A percentile compares a stretch with the other conserved stretches of the same genome.
These are phyloP conservation scores for Prionchulus punctatus DNA, from an alignment of 2,888 invertebrate species.

Conservation along the genomic window DNA sequence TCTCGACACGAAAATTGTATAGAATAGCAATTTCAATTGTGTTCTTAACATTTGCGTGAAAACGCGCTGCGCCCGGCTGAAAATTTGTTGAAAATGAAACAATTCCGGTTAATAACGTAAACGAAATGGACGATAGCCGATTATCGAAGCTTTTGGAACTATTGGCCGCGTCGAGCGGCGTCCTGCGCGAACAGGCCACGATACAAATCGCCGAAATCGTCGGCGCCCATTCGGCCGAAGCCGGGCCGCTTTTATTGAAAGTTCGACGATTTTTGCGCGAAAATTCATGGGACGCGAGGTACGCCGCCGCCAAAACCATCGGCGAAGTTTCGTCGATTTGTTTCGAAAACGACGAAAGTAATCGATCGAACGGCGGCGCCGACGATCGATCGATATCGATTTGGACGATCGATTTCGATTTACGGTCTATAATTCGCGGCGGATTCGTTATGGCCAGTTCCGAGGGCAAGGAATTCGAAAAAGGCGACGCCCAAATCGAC, in stretches of 20 bases:
- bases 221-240: neutral
- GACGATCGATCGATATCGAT: neutral
- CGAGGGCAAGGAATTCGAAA: neutral
- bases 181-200: constrained; percentile 23
- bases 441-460: neutral
- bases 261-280: neutral
- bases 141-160: constrained; percentile 21
- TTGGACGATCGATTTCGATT: neutral
- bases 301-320: neutral
- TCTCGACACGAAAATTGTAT: too few relatives aligned
- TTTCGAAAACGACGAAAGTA: neutral
- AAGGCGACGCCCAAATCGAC: neutral
- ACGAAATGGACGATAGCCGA: constrained; percentile 4
- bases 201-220: constrained; percentile 13
- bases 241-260: neutral
- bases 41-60: too few relatives aligned
- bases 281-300: constrained; percentile 2
- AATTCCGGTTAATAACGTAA: too few relatives aligned
- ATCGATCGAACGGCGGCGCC: neutral
- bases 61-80: too few relatives aligned
- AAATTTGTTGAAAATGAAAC: too few relatives aligned
- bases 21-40: too few relatives aligned
- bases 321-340: neutral
- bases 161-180: constrained; percentile 23
- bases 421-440: neutral